Base-by-base conservation (phyloP, 92 coral and sea anemone species). In the Epizoanthus fatuus region DNA sequence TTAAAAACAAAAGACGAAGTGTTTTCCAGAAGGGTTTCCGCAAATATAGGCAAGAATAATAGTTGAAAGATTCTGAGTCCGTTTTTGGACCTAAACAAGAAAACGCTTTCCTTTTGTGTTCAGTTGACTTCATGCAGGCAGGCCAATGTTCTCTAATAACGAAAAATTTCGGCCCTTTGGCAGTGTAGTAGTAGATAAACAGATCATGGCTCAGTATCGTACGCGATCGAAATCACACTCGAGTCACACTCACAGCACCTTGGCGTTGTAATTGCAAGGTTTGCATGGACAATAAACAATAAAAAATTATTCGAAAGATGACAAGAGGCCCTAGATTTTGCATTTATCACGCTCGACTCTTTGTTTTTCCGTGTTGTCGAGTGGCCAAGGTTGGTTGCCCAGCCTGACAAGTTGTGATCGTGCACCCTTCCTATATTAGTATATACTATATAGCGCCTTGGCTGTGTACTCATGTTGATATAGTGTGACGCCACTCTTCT, bases 351-450 rank as follows among this genome's bases (percentile, higher is more conserved):
- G 42, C 52, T 42, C 44, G 70, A 22, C 4, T 44, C 82, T 59
- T 77, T 77, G 71, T 77, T 77, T 75, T 77, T 49, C 56, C 55
- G 17, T 54, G 47, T 76, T 59, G 20, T 62, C 16, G 82, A 77
- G 82, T 77, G 55, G 64, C 40, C 47, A 62, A 60, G 68, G 69
- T 77, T 59, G 82, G 53, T 60, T 60, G 39, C 13, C 54, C 40
- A 44, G 51, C 54, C 19, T 77, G 82, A 77, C 82, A 60, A 60
- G 82, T 62, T 60, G 69, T 49, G 53, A 77, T 77, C 71, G 57
- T 77, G 70, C 82, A 77, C 82, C 12, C 71, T 77, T 55, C 82
- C 82, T 38, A 76, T n/a, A n/a, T n/a, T n/a, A n/a, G n/a, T 76
- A 76, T 77, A 29, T 29, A 29, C 32, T 29, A 74, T 49, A 38